Conservation (phyloP, 2,888 invertebrate genomes). For the Cheilosia scutellata region DNA sequence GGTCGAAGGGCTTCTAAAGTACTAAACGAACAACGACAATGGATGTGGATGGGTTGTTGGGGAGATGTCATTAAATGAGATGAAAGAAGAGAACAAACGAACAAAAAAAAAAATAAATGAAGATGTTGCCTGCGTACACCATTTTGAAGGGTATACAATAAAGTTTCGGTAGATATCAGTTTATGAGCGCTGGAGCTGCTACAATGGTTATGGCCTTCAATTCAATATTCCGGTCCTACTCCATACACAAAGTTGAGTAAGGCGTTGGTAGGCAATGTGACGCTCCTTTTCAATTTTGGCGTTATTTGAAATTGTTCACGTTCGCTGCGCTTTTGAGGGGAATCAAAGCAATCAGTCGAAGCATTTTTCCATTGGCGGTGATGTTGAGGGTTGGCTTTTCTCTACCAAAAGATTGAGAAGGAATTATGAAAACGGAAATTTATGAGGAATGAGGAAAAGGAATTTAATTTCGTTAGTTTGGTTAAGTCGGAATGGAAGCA, state of each 20-base stretch:
- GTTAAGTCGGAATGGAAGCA: constrained; percentile 1
- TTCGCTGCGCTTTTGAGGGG: constrained; percentile 42
- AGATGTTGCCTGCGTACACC: constrained; percentile 28
- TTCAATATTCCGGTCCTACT: constrained; percentile 30
- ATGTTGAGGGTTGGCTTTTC: not conserved
- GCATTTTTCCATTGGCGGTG: constrained; percentile 12
- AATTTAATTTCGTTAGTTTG: constrained; percentile 45
- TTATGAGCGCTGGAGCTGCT: constrained; percentile 43
- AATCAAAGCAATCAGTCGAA: constrained; percentile 68
- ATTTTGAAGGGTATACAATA: constrained; percentile 56
- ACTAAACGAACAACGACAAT: constrained; percentile 45
- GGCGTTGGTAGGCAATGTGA: constrained; percentile 18
- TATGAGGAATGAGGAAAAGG: constrained; percentile 1
- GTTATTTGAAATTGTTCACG: constrained; percentile 69
- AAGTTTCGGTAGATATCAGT: constrained; percentile 58
- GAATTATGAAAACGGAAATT: constrained; percentile 21
- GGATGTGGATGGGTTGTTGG: not conserved
- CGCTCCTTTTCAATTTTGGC: constrained; percentile 29
- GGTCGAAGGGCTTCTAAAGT: constrained; percentile 43
- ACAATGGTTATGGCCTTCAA: constrained; percentile 40
- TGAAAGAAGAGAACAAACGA: constrained; percentile 2
- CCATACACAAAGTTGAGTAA: not conserved
- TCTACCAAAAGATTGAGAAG: not conserved
- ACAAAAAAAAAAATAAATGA: constrained; percentile 18
- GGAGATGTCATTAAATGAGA: not conserved